Base-by-base conservation (phyloP, 2,113 vertebrate species). In the Poeciliopsis prolifica region DNA sequence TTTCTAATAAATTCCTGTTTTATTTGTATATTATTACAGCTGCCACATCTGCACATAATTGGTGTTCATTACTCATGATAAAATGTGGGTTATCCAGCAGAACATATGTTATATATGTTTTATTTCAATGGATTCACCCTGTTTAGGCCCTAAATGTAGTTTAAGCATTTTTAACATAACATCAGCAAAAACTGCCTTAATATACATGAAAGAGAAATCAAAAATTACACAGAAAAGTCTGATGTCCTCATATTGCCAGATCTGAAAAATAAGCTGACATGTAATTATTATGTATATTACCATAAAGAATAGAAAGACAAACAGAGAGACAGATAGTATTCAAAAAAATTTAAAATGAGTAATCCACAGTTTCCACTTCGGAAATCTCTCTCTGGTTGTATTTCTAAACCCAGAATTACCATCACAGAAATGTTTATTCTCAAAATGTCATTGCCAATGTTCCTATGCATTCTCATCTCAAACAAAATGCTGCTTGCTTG, bases 401-500 rank as follows among this genome's bases (percentile, higher is more conserved):
- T 75, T 82, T 84, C 67, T 74, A 80, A 75, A 86, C 33, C 10
- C 54, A 72, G n/a, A 54, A 61, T 65, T 74, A 54, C 80, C 74
- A 58, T 88, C 60, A 67, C 19, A 72, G 75, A 82, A n/a, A 71
- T 85, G 6, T 72, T 42, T 8, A 30, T 80, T 81, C 58, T 61
- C 72, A 65, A 77, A 60, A 80, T 66, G 74, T 73, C 80, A 66
- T 54, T 72, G 75, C 76, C 69, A 77, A 75, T 80, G 80, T 82
- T 87, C 51, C 60, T 61, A 31, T 68, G 78, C 70, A 75, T 80
- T 78, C 81, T 71, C 78, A 62, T 65, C 60, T 77, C 81, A 87
- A 86, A 92, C 83, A 86, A 89, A 91, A 88, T 87, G 75, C 75
- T 72, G 79, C 76, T 54, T 81, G 63, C 81, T 75, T 87, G 83